A percentile compares a stretch with the other conserved stretches of the same genome.
Evolutionary conservation across 2,113 vertebrate species (phyloP).

Genomic region (Furnarius figulus): DNA sequence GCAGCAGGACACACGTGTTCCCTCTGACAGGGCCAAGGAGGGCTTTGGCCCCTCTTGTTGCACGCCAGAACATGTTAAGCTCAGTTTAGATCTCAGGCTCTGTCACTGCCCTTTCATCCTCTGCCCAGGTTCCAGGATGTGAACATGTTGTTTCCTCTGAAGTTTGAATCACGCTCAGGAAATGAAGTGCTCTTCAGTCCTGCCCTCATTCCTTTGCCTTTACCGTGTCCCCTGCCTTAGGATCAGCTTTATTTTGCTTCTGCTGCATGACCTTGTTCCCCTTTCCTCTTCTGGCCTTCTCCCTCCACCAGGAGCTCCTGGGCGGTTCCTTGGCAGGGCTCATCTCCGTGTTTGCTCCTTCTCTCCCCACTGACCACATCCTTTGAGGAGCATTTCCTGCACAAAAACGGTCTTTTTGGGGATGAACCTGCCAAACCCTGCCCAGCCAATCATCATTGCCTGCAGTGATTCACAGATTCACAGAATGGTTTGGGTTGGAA

Average conservation of each 20-base stretch:
- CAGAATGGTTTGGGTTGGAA: background rate
- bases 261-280: background rate
- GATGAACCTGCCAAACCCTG: background rate
- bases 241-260: background rate
- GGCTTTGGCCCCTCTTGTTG: accelerated
- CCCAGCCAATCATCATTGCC: background rate
- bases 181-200: background rate
- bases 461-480: background rate
- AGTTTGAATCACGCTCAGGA: background rate
- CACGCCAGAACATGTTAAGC: background rate
- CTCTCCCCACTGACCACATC: background rate
- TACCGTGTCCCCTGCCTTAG: background rate
- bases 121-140: background rate
- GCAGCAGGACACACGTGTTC: accelerated
- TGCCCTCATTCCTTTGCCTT: background rate
- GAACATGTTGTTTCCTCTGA: background rate
- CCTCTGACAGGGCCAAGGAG: background rate
- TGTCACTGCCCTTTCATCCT: background rate
- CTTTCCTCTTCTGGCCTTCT: background rate
- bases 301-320: background rate
- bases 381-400: background rate
- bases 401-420: background rate
- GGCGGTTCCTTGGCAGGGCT: background rate
- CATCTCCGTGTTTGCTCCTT: background rate
- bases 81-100: accelerated